Base-by-base conservation (phyloP, 2,888 invertebrate species). In the Drosophila pegasa region DNA sequence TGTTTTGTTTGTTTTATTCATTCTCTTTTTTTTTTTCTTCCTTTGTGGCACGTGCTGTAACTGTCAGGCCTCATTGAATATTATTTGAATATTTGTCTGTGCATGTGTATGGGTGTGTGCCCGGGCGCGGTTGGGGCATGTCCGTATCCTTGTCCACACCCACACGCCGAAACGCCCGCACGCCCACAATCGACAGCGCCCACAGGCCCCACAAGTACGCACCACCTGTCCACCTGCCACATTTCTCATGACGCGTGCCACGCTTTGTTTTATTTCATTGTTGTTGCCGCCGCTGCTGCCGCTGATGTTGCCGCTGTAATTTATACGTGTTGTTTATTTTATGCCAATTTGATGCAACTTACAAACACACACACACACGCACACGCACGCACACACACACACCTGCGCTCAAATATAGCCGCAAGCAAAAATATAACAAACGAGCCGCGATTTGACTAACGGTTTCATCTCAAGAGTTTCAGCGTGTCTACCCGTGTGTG, bases 291-390 rank as follows among this genome's bases (percentile, higher is more conserved):
- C 41, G 25, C 50, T 54, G 37, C 58, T 69, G 41, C 70, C 67
- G 52, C 58, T 31, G 48, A 14, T 57, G 62, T 55, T 71, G 82
- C 31, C 71, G 43, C 48, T 83, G 71, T 86, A 76, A 82, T 82
- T 86, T 87, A 82, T 82, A 82, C 83, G 83, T 87, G 81, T 75
- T 87, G 88, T 82, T 82, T 87, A 87, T 80, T 82, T 82, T 79
- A 87, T 86, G 86, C 80, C 86, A 87, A 82, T 82, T 87, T 82
- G 73, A 86, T 87, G 88, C 86, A 86, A 82, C 80, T 66, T 78
- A 40, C 52, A 66, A 33, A 54, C 41, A 16, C 55, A 47, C 22
- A 54, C 41, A 16, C 57, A 38, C 45, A 22, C 47, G 9, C 45
- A 18, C 25, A 47, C 62, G n/a, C 37, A 27, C 47, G 6, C 22